A percentile compares a stretch with the other conserved stretches of the same genome.
These are phyloP conservation scores for Hippopotamus amphibius DNA, from an alignment of 2,113 vertebrate genomes.

Conservation along the genomic window DNA sequence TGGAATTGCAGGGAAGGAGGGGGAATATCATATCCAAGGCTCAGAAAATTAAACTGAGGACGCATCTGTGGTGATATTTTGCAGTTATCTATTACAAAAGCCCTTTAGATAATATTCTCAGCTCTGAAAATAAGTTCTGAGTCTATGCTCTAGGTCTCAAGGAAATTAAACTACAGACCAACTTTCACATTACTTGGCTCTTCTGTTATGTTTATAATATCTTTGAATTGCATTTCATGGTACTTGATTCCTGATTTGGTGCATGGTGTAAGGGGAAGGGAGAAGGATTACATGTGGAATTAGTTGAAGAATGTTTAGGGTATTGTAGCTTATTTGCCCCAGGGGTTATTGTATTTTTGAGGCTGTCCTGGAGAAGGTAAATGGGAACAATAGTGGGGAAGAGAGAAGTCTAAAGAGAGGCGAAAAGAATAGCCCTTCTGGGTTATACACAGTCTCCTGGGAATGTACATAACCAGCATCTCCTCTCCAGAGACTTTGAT, in stretches of 20 bases:
- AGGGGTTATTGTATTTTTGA: not conserved
- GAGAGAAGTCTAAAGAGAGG: not conserved
- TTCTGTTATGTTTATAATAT: not conserved
- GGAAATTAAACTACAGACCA: conserved; percentile 2
- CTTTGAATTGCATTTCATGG: not conserved
- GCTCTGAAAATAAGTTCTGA: conserved; percentile 36
- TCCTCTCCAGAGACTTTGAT: not conserved
- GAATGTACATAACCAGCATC: not conserved
- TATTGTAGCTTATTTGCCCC: not conserved
- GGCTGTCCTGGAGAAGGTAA: not conserved
- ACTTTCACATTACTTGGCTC: not conserved
- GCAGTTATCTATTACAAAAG: not conserved
- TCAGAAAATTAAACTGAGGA: not conserved
- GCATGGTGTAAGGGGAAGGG: not conserved
- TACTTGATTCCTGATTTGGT: not conserved
- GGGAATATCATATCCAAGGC: not conserved
- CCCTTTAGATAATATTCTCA: not conserved
- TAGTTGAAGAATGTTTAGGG: not conserved
- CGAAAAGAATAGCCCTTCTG: not conserved
- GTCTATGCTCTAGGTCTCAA: not conserved
- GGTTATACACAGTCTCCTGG: not conserved
- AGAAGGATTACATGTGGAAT: not conserved
- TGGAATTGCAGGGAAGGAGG: not conserved
- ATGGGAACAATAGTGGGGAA: not conserved
- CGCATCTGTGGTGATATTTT: conserved; percentile 18